Evolutionary conservation across 2,797 vertebrate genomes (phyloP).

Genomic region (Heteromormyrus szaboi): DNA sequence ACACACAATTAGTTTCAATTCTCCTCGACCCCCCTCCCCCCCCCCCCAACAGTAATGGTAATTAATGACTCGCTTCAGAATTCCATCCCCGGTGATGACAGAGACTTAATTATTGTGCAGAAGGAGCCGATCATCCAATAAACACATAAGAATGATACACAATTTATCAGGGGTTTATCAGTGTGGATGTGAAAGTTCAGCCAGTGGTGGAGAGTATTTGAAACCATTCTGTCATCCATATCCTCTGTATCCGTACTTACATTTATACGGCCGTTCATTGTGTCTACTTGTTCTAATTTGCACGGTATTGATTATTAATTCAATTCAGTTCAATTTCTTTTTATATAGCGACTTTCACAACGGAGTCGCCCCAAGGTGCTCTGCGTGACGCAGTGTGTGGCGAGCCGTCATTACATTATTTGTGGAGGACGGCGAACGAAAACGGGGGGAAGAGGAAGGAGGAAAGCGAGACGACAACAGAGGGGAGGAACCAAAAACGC

Average conservation of each 20-base stretch:
- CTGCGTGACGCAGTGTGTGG: background rate
- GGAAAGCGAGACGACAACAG: background rate
- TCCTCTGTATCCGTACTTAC: background rate
- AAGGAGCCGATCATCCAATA: constrained; percentile 14
- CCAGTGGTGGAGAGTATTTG: background rate
- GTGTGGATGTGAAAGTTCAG: background rate
- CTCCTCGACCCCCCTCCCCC: background rate
- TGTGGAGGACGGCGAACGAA: background rate
- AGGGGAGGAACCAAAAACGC: background rate
- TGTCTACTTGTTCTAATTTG: background rate
- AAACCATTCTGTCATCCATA: background rate
- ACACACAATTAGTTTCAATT: constrained; percentile 19
- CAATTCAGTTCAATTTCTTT: background rate
- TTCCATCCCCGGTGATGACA: background rate
- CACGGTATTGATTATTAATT: background rate
- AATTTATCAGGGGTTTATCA: background rate
- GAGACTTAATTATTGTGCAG: constrained; percentile 18
- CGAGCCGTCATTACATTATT: background rate
- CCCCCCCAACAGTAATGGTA: background rate
- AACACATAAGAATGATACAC: constrained; percentile 15
- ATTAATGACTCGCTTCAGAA: constrained; percentile 10
- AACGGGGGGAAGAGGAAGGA: background rate
- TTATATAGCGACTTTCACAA: background rate
- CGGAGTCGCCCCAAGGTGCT: background rate
- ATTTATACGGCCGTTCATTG: background rate